Evolutionary conservation across 2,113 vertebrate genomes (phyloP), one percentile per base, ranked within the genome.

Genomic region (Okapia johnstoni): DNA sequence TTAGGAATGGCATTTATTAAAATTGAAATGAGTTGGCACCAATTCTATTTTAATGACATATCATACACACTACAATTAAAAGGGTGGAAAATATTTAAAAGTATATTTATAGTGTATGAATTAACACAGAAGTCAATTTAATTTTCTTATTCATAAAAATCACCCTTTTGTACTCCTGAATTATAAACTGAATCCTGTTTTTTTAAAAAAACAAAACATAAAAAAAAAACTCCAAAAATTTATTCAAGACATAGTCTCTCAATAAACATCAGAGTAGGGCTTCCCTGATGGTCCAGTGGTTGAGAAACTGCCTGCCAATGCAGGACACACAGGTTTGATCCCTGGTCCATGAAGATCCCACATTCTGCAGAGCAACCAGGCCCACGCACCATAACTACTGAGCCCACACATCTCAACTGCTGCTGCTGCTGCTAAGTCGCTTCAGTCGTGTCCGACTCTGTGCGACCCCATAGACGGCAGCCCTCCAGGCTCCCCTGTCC

Each of bases 61-160:
- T 70, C 57, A 92, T 40, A 60, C 3, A 85, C 54, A 85, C 54
- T 90, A 91, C 2, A 90, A 73, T 66, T 93, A 66, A 84, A 90
- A 70, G 46, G 46, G 79, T 93, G 26, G 48, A 17, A 92, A 92
- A 52, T 88, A 88, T 96, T 90, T 26, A 57, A 93, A 95, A 92
- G 36, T 36, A 80, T 73, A 96, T 46, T 88, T 88, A 97, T 25
- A 89, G 89, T 40, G 40, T 15, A 94, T 8, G 73, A 73, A 89
- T 87, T 93, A 90, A 93, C 33, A 93, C 15, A 92, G 57, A 96
- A 91, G 90, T n/a, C 26, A 77, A 93, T 40, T 77, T 90, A 52
- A 76, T 48, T 46, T 92, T 94, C 55, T 88, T 61, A 33, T 17
- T 86, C 60, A 93, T n/a, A 90, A 97, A 96, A 94, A 79, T 23